Conservation (phyloP, 2,113 vertebrate genomes). For the human (Homo sapiens) region GRCh38 chr12:146001-146500, state of each 20-base stretch:
- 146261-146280: background rate
- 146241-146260: background rate
- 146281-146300: background rate
- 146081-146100: constrained; percentile 52
- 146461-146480: too few species aligned
- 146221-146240: background rate
- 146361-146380: too few species aligned
- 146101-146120: constrained; percentile 69
- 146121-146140: constrained; percentile 67
- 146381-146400: too few species aligned
- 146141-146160: constrained; percentile 56
- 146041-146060: constrained; percentile 39
- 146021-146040: background rate
- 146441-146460: too few species aligned
- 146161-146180: constrained; percentile 43
- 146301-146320: background rate
- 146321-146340: background rate
- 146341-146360: too few species aligned
- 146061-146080: constrained; percentile 41
- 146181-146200: background rate
- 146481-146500: too few species aligned
- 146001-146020: background rate
- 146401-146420: too few species aligned
- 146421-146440: too few species aligned
- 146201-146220: background rate